These are phyloP conservation scores for Ctena decussata DNA, from an alignment of 2,888 invertebrate genomes.

Conservation along the genomic window DNA sequence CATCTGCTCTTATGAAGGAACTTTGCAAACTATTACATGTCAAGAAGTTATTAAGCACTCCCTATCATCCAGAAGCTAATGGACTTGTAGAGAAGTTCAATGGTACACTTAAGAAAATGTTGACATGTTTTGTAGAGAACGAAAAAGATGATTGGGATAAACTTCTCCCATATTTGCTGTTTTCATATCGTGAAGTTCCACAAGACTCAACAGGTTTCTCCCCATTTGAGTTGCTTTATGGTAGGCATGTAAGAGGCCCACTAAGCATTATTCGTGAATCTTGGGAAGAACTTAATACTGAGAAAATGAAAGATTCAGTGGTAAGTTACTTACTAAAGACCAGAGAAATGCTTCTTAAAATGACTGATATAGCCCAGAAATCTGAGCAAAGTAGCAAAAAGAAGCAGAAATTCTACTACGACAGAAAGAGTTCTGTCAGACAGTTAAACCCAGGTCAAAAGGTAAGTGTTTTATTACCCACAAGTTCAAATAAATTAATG, in stretches of 20 bases:
- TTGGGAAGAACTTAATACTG: constrained; percentile 20
- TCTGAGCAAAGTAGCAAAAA: neutral
- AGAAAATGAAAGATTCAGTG: constrained; percentile 10
- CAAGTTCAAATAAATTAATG: neutral
- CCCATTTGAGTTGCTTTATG: constrained; percentile 33
- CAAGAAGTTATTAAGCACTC: neutral
- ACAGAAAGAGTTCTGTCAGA: neutral
- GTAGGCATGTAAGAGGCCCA: constrained; percentile 32
- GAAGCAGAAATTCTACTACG: constrained; percentile 33
- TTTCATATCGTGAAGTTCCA: constrained; percentile 43
- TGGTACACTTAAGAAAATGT: constrained; percentile 15
- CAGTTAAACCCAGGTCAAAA: neutral
- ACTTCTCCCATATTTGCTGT: neutral
- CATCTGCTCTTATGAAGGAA: constrained; percentile 9
- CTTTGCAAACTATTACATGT: constrained; percentile 2
- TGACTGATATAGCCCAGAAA: neutral
- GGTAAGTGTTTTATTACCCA: neutral
- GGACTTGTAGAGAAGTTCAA: constrained; percentile 14
- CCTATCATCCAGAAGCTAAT: constrained; percentile 20
- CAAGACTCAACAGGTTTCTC: constrained; percentile 40
- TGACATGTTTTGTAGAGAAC: neutral
- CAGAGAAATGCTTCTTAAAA: neutral
- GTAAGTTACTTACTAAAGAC: constrained; percentile 23
- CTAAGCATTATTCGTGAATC: constrained; percentile 20
- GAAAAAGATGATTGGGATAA: constrained; percentile 1